Evolutionary conservation across 2,113 vertebrate species (phyloP), one percentile per base, ranked within the genome.

Genomic region (Falcunculus frontatus): DNA sequence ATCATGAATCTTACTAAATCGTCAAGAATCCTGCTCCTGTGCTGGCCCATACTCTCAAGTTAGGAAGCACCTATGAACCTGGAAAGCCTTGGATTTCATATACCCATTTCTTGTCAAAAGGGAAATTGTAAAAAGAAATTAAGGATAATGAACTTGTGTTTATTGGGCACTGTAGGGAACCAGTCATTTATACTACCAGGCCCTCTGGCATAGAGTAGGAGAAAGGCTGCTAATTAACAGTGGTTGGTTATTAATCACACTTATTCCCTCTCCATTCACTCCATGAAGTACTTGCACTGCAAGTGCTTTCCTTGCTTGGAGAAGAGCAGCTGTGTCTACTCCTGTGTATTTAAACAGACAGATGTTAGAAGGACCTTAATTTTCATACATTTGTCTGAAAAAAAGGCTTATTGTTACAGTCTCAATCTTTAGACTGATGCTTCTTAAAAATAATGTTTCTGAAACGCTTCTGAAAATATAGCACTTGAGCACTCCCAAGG

Each of bases 171-270:
- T 79, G 49, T 16, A 79, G 89, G 87, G 70, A 92, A 79, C 72
- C 93, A 92, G 84, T 56, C 74, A 89, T 74, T 94, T 86, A 90
- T 93, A 81, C 59, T 35, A 84, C 42, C 35, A 73, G 62, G 41
- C 56, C 74, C 44, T 91, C 74, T 89, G 62, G 84, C 87, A 83
- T 0, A 76, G 65, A 77, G 80, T 63, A 74, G 39, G 70, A 80
- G 79, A 91, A 65, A 96, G 41, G 57, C 41, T 89, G 89, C 57
- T 96, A 93, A 96, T 97, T 93, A 95, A 75, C 74, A 89, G 68
- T 52, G 83, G 65, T 72, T 95, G 70, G 65, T 84, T 95, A 78
- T 92, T 93, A 97, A 97, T 96, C 76, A 90, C 88, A 95, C 37
- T 95, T 92, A 59, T 90, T 26, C 37, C 47, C 49, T 87, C 49